Evolutionary conservation across 2,888 invertebrate genomes (phyloP), one percentile per base, ranked within the genome.

Genomic region (Byasa hedistus): DNA sequence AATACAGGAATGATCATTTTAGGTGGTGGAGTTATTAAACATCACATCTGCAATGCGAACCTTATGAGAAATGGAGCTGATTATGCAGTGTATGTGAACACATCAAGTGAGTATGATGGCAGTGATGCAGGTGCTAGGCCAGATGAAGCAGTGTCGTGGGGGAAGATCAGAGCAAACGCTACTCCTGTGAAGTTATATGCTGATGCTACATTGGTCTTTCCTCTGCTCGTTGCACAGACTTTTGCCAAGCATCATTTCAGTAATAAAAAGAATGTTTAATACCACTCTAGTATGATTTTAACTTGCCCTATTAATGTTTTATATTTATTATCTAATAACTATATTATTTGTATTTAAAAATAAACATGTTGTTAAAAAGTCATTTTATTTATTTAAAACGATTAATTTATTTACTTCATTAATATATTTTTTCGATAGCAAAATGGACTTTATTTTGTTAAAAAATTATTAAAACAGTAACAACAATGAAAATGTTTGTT

Each of bases 21-120:
- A 68, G 99, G 99, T 4, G 99, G 99, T 1, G 99, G 99, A 12
- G 91, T 99, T 0, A 93, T 99, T n/a, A 99, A 99, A 87, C 99
- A 99, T 89, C 99, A 99, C 82, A 98, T 99, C 75, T 98, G 98
- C 87, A 99, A 99, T 93, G 99, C 99, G 1, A 99, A 99, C 93
- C 93, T 99, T 65, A 99, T 99, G 99, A 94, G 99, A 74, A 99
- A 99, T 85, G 99, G 99, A 21, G 98, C 99, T 0, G 98, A 99
- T 85, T 99, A 93, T 88, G 93, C 98, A 0, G 98, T 99, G 0
- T 99, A 96, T 85, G 91, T 99, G 17, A 99, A 99, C 84, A 99
- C 99, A 0, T 96, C 96, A 0, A 95, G 96, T 39, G 99, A 99
- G 87, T 99, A 95, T 92, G 99, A 99, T 91, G 99, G 98, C 0